phyloP scores from a whole-genome alignment of 2,113 vertebrate genomes.

The Apus apus region DNA sequence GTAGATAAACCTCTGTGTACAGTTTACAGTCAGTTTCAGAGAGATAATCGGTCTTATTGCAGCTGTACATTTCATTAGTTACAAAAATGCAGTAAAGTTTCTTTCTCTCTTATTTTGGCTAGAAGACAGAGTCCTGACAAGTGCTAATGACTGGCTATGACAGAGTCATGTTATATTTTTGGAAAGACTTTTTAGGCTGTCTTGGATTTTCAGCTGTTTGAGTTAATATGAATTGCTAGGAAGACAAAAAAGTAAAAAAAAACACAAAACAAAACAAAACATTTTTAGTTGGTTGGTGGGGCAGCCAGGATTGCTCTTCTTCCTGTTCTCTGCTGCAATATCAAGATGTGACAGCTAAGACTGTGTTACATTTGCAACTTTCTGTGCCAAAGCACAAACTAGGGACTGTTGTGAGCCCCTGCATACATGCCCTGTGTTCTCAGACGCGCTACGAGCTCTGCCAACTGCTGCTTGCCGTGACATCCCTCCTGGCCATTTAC shows the following conservation, averaged over 20 bases:
- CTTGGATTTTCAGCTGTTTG: background rate
- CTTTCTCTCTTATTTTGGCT: conserved; percentile 14
- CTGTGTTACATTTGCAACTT: background rate
- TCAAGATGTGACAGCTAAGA: background rate
- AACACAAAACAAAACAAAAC: background rate
- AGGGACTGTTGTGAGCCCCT: background rate
- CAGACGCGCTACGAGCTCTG: background rate
- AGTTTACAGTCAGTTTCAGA: conserved; percentile 7
- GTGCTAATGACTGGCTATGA: background rate
- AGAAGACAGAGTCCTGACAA: background rate
- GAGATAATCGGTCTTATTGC: background rate
- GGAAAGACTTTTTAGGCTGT: background rate
- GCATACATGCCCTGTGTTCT: background rate
- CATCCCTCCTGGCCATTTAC: background rate
- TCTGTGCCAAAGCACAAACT: background rate
- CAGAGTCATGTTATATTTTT: conserved; percentile 16
- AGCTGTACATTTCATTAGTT: conserved; percentile 18
- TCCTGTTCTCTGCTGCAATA: background rate
- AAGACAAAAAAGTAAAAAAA: background rate
- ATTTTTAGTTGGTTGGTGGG: background rate
- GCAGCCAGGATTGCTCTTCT: background rate
- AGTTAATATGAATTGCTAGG: background rate
- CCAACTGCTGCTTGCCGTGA: background rate
- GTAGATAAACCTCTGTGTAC: background rate
- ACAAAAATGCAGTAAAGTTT: conserved; percentile 11